Conservation (phyloP, 1,140 invertebrate species). For the Globodera ellingtonae region DNA sequence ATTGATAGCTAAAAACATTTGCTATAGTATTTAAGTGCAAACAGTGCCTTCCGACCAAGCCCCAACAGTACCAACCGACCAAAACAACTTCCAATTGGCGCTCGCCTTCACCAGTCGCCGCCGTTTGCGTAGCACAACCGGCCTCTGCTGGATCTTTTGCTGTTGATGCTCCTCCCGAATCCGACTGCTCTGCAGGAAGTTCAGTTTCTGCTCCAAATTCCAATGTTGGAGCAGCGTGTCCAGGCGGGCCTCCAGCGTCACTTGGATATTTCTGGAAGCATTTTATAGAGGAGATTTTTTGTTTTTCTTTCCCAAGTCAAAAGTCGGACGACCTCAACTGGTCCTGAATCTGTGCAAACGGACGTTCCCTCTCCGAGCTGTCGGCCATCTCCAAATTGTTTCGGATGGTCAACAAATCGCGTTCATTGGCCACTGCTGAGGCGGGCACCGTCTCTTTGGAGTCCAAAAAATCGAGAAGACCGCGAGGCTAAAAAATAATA, state of each 20-base stretch:
- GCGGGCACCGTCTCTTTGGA: slow-evolving; percentile 82
- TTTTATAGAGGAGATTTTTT: not conserved
- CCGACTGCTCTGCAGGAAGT: slow-evolving; percentile 71
- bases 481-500: slow-evolving; percentile 70
- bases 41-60: not conserved
- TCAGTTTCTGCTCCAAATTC: slow-evolving; percentile 77
- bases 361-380: slow-evolving; percentile 67
- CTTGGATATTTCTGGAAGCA: slow-evolving; percentile 65
- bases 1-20: slow-evolving; percentile 79
- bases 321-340: slow-evolving; percentile 42
- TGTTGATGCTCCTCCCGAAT: slow-evolving; percentile 58
- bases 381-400: slow-evolving; percentile 92
- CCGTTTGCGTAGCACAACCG: slow-evolving; percentile 83
- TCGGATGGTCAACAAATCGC: slow-evolving; percentile 79
- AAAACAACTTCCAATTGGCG: slow-evolving; percentile 74
- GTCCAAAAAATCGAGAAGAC: slow-evolving; percentile 85
- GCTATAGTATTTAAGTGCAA: slow-evolving; percentile 29
- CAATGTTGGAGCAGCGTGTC: slow-evolving; percentile 84
- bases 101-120: slow-evolving; percentile 85
- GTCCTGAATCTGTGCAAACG: slow-evolving; percentile 61
- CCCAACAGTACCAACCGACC: not conserved
- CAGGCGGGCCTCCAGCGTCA: slow-evolving; percentile 70
- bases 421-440: slow-evolving; percentile 67
- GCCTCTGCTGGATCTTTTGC: slow-evolving; percentile 62
- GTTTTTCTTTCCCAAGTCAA: no score